Percentiles rank a stretch among this genome's conserved stretches.
Evolutionary conservation across 2,113 vertebrate species (phyloP).

Genomic region (Ailurus styani): DNA sequence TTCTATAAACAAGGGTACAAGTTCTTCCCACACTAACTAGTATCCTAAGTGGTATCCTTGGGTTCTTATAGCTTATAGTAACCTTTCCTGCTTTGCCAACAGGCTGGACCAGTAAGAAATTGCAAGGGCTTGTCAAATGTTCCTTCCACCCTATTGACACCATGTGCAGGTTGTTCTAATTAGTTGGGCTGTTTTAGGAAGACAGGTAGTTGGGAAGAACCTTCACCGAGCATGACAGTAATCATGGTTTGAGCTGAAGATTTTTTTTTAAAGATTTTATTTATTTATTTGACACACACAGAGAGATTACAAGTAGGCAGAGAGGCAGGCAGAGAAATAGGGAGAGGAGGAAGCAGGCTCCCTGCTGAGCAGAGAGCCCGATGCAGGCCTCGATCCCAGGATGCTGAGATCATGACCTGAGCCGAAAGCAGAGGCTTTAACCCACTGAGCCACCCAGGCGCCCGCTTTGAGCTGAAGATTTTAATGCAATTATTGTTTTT

Average conservation of each 20-base stretch:
- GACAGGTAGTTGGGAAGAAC: background rate
- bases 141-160: background rate
- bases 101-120: background rate
- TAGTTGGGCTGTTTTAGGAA: background rate
- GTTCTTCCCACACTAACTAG: background rate
- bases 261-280: too few relatives aligned
- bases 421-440: too few relatives aligned
- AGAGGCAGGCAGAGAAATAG: too few relatives aligned
- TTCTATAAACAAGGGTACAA: background rate
- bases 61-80: background rate
- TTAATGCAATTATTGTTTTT: constrained; percentile 21
- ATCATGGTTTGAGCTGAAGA: background rate
- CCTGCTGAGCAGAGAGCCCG: too few relatives aligned
- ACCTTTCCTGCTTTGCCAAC: background rate
- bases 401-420: too few relatives aligned
- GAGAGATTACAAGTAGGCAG: too few relatives aligned
- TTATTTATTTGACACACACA: too few relatives aligned
- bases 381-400: too few relatives aligned
- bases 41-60: background rate
- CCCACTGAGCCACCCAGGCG: too few relatives aligned
- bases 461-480: background rate
- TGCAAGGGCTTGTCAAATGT: background rate
- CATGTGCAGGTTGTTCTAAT: background rate
- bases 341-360: too few relatives aligned
- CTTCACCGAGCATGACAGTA: background rate